Evolutionary conservation across 2,888 invertebrate species (phyloP), one percentile per base, ranked within the genome.

Genomic region (Tuberolachnus salignus): DNA sequence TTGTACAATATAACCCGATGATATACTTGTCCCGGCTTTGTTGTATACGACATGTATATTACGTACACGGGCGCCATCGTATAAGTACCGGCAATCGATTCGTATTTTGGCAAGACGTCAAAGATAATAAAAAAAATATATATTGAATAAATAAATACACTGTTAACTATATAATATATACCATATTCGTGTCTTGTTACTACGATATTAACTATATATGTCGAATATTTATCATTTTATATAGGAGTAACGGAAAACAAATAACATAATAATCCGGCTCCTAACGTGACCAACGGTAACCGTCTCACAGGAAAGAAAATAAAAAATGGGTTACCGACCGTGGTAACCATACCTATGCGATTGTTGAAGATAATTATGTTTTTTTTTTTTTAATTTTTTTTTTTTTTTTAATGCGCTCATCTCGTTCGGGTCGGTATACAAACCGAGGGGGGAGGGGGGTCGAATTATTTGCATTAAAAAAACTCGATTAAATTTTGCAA

Each of bases 61-160:
- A 42, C 19, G 21, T 42, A 11, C 19, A 10, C 26, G 21, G 69
- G 69, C 69, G 69, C 69, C 69, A 55, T 19, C 42, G 34, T 55
- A 34, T 34, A 34, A 69, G 6, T 34, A 69, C 69, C 6, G 6
- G 53, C 34, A 53, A 16, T 55, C 42, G 53, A 19, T 34, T 34
- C 21, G 34, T 19, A 69, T 69, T 55, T 55, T 69, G 69, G 69
- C 69, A 55, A 53, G 19, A 42, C 69, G 53, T 69, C 69, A 69
- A 69, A 11, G 34, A 23, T 23, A 64, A 44, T 44, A 34, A 59
- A 26, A 8, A 59, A 26, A 59, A 34, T 59, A 53, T 19, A 34
- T 61, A 16, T 14, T 16, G 34, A 23, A 23, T 23, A 16, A 19
- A 13, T 64, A 26, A 9, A 16, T 63, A 42, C 34, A 13, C n/a